Conservation (phyloP, 2,888 invertebrate genomes). For the Agonopterix alstromeriana region DNA sequence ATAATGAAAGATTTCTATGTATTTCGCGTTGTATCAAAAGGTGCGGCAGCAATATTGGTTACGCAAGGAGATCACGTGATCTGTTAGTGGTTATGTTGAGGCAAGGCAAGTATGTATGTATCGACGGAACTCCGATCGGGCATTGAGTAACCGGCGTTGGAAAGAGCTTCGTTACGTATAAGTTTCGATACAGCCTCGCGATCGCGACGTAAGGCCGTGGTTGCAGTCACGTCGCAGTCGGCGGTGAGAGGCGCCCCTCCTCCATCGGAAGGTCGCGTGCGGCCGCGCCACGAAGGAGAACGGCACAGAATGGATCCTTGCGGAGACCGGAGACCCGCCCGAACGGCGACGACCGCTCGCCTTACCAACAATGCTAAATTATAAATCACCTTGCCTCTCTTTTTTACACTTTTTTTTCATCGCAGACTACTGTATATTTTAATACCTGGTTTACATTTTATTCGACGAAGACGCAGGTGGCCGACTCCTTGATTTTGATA, state of each 20-base stretch:
- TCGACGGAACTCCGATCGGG: constrained; percentile 65
- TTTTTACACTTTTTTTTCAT: constrained; percentile 2
- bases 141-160: constrained; percentile 66
- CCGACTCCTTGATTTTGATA: no score
- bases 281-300: constrained; percentile 59
- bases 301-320: constrained; percentile 70
- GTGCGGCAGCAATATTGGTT: constrained; percentile 59
- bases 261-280: constrained; percentile 67
- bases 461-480: not conserved
- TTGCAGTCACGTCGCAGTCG: constrained; percentile 64
- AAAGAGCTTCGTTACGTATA: constrained; percentile 74
- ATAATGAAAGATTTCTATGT: constrained; percentile 61
- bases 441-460: not conserved
- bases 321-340: constrained; percentile 50
- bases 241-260: constrained; percentile 72
- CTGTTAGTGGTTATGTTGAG: constrained; percentile 52
- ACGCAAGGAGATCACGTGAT: constrained; percentile 68
- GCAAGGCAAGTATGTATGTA: constrained; percentile 49
- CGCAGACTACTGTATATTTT: constrained; percentile 1
- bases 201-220: constrained; percentile 72
- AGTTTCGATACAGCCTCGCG: constrained; percentile 75
- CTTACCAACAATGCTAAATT: constrained; percentile 25
- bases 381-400: constrained; percentile 5
- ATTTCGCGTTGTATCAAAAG: constrained; percentile 60
- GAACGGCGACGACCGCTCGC: constrained; percentile 30